Conservation (phyloP, 2,797 vertebrate species). For the Bradypodion pumilum region DNA sequence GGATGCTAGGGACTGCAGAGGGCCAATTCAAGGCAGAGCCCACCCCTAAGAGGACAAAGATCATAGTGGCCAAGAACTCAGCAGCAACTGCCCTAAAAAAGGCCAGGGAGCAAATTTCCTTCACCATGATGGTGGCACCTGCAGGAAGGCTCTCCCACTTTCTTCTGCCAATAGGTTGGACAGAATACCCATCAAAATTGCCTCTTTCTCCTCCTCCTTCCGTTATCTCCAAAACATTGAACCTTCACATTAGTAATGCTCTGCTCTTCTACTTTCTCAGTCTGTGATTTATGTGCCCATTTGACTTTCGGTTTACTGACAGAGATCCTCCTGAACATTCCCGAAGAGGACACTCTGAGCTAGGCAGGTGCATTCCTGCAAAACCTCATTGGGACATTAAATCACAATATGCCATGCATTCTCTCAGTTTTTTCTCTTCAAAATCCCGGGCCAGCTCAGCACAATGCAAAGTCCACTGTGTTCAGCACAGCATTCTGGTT, state of each 20-base stretch:
- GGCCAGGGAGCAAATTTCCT: conserved; percentile 65
- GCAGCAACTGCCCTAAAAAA: conserved; percentile 68
- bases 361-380: not conserved
- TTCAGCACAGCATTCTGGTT: not conserved
- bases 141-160: not conserved
- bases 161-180: not conserved
- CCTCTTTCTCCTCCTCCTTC: not conserved
- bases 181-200: too few species aligned
- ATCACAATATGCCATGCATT: not conserved
- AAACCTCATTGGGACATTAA: not conserved
- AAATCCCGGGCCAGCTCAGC: not conserved
- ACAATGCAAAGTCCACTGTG: not conserved
- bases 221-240: not conserved
- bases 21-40: conserved; percentile 71
- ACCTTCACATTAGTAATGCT: not conserved
- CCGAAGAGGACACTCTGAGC: not conserved
- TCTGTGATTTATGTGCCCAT: conserved; percentile 1
- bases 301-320: not conserved
- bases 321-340: not conserved
- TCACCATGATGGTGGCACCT: conserved; percentile 56
- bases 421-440: not conserved
- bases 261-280: not conserved
- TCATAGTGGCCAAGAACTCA: conserved; percentile 70
- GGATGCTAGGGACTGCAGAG: conserved; percentile 59
- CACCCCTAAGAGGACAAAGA: conserved; percentile 70